Evolutionary conservation across 2,888 invertebrate genomes (phyloP).

Genomic region (Archips crataeganus): DNA sequence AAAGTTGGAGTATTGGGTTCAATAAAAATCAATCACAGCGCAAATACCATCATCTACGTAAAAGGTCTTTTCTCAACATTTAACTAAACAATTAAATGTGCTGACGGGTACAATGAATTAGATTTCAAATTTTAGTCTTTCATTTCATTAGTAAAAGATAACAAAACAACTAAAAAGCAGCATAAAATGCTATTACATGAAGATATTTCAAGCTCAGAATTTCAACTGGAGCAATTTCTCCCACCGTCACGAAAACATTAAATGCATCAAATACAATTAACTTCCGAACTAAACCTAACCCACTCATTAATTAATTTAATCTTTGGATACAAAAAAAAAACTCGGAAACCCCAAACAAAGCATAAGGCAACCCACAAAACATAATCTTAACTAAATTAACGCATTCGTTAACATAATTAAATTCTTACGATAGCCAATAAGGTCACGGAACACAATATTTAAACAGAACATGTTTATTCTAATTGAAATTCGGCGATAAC

Average conservation of each 20-base stretch:
- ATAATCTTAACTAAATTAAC: conserved; percentile 15
- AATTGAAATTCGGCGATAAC: conserved; percentile 22
- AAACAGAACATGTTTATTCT: conserved; percentile 6
- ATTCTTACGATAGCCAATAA: conserved; percentile 33
- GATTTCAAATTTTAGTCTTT: no score
- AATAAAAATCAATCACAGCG: no score
- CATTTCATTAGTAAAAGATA: no score
- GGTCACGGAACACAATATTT: conserved; percentile 26
- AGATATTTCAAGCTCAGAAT: no score
- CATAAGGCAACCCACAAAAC: neutral
- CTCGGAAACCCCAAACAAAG: neutral
- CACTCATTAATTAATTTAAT: neutral
- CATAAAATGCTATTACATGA: neutral
- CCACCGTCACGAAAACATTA: neutral
- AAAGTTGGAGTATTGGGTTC: no score
- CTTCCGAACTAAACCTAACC: neutral
- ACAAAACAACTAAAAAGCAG: no score
- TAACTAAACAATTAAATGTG: no score
- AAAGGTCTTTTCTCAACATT: no score
- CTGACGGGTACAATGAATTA: no score
- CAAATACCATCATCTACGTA: no score
- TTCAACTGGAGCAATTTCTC: neutral
- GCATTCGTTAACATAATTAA: conserved; percentile 36
- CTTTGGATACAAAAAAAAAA: neutral
- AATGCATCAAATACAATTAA: no score